Evolutionary conservation across 2,888 invertebrate genomes (phyloP).

Genomic region (Lasius platythorax): DNA sequence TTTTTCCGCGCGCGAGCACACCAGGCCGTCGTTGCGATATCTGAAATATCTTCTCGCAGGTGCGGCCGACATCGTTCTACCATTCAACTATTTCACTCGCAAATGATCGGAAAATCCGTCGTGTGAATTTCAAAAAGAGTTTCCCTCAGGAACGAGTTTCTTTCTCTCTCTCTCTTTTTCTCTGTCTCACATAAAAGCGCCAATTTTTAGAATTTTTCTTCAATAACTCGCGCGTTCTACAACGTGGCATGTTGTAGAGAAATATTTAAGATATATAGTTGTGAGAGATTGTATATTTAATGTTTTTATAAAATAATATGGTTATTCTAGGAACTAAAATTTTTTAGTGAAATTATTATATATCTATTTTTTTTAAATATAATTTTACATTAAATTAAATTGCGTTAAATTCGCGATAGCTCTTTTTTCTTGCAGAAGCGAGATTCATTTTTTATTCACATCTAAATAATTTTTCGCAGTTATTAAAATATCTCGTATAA

Average conservation of each 20-base stretch:
- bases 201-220: slow-evolving; percentile 17
- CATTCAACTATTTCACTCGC: slow-evolving; percentile 51
- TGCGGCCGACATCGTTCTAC: slow-evolving; percentile 41
- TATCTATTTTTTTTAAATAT: background rate
- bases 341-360: background rate
- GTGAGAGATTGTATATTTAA: background rate
- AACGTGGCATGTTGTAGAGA: background rate
- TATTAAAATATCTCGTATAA: background rate
- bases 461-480: background rate
- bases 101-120: slow-evolving; percentile 54
- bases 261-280: background rate
- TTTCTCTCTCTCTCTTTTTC: background rate
- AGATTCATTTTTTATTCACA: background rate
- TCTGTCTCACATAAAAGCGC: background rate
- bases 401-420: background rate
- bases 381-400: background rate
- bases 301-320: background rate
- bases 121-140: slow-evolving; percentile 42
- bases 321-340: background rate
- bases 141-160: background rate
- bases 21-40: slow-evolving; percentile 54
- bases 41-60: slow-evolving; percentile 54
- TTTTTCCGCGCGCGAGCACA: slow-evolving; percentile 46
- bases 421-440: background rate
- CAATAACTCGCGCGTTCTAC: background rate